These are phyloP conservation scores for Arizona elegans DNA, from an alignment of 2,113 vertebrate genomes.

Conservation along the genomic window DNA sequence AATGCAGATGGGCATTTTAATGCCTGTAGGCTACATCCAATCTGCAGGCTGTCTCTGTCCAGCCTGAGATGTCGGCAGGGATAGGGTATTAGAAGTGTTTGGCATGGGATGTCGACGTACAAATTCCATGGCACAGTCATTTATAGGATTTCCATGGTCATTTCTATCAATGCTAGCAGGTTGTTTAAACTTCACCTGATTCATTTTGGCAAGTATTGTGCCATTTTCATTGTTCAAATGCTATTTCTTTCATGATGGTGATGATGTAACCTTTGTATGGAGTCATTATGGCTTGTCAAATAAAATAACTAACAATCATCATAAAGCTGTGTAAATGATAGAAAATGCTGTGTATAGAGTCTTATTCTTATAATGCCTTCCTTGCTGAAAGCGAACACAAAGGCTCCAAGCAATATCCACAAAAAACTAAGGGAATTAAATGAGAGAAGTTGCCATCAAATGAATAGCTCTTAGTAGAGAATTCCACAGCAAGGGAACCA, in stretches of 20 bases:
- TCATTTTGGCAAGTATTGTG: not conserved
- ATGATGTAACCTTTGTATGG: not conserved
- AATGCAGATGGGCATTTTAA: not conserved
- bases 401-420: not conserved
- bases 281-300: not conserved
- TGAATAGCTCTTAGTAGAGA: not conserved
- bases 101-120: not conserved
- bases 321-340: not conserved
- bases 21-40: not conserved
- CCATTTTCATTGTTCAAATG: not conserved
- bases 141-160: not conserved
- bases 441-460: not conserved
- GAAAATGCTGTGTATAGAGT: not conserved
- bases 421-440: not conserved
- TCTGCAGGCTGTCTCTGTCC: not conserved
- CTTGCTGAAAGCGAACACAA: not conserved
- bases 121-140: not conserved
- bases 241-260: not conserved
- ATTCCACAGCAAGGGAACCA: not conserved
- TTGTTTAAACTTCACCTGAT: not conserved
- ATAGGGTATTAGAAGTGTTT: not conserved
- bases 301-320: not conserved
- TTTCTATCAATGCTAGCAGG: not conserved
- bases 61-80: not conserved
- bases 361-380: not conserved